Base-by-base conservation (phyloP, 37 sponge, comb jelly and placozoan species). In the Agelas oroides region DNA sequence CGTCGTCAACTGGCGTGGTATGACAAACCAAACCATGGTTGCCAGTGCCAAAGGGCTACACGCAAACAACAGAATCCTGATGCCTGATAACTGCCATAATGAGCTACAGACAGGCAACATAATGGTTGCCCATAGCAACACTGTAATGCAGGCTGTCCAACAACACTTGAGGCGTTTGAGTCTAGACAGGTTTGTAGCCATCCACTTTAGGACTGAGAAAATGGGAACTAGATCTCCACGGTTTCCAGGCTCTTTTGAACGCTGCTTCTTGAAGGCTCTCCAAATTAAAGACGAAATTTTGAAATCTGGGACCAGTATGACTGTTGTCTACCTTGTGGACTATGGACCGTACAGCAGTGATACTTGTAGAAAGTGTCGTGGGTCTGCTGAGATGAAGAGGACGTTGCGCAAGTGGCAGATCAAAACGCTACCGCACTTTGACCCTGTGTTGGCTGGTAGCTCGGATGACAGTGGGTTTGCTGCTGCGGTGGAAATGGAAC, bases 151-250 rank as follows among this genome's bases (percentile, higher is more conserved):
- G 18, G 30, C 28, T 12, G 59, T 59, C 2, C n/a, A 28, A 5
- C 15, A n/a, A 39, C 21, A 56, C 36, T 18, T 55, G 61, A 28
- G 18, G 1, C 18, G 57, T 19, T 30, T 57, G 55, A 57, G 36
- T 11, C 36, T 21, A 5, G 33, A 60, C 17, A 32, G 46, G 11
- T 87, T 73, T 23, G 31, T 63, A 25, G 82, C 58, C 5, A 61
- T 88, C 31, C 88, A 88, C 70, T 23, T 88, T 5, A 76, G 88
- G 70, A 81, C 82, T 68, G 88, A 88, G 63, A 88, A 88, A 31
- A 21, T 88, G 34, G 82, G 82, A 16, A 39, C 46, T 19, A 74
- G 82, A 23, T 69, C 81, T 21, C 41, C 57, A 20, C 62, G 88
- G 19, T 28, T 81, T 18, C 69, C 60, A 33, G 71, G 71, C 5